Evolutionary conservation across 2,888 invertebrate species (phyloP).

Genomic region (Blera fallax): DNA sequence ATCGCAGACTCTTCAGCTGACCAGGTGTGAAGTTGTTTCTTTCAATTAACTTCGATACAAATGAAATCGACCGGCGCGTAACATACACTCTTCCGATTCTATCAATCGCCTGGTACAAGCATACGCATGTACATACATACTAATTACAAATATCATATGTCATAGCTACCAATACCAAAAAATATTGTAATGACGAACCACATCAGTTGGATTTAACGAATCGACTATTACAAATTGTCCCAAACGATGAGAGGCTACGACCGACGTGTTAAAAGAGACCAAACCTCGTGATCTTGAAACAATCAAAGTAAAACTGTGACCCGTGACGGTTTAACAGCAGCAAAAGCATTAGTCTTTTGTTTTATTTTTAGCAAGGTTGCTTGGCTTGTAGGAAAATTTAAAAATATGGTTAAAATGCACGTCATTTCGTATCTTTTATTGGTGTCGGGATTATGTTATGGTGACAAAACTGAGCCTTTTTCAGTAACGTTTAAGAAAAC

Average conservation of each 20-base stretch:
- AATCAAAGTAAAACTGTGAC: background rate
- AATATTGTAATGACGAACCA: background rate
- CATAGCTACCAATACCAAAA: background rate
- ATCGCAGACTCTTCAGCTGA: background rate
- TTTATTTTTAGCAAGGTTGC: background rate
- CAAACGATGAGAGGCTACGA: background rate
- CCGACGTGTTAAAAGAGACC: background rate
- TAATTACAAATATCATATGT: too few species aligned
- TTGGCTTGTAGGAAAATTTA: background rate
- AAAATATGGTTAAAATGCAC: background rate
- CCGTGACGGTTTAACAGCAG: background rate
- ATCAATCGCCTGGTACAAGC: background rate
- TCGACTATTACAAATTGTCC: background rate
- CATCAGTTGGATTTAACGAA: background rate
- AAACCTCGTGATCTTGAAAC: background rate
- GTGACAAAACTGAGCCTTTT: background rate
- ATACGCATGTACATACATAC: background rate
- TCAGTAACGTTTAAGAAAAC: background rate
- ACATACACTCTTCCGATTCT: background rate
- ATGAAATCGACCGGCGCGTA: background rate
- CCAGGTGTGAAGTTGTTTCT: background rate
- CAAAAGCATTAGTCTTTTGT: background rate
- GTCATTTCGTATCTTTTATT: background rate
- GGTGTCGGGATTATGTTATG: background rate
- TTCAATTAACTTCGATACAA: background rate